Percentiles rank a stretch among this genome's conserved stretches.
These are phyloP conservation scores for Julus scanicus DNA, from an alignment of 2,888 invertebrate species.

Conservation along the genomic window DNA sequence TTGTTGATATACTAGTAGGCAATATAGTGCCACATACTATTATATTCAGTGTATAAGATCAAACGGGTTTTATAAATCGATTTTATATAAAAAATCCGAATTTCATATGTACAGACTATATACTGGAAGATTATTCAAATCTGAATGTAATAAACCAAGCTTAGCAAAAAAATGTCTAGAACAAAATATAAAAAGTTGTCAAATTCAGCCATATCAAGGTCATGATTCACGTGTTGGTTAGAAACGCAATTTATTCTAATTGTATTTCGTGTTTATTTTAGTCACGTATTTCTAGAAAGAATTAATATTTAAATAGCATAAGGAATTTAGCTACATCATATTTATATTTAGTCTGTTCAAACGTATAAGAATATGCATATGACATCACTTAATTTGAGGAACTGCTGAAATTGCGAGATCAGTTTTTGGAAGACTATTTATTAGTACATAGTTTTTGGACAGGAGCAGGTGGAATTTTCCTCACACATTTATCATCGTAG, in stretches of 20 bases:
- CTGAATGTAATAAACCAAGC: too few species aligned
- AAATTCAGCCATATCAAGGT: neutral
- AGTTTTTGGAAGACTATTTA: neutral
- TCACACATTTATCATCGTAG: neutral
- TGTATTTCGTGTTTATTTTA: neutral
- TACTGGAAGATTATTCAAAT: too few species aligned
- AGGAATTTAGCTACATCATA: too few species aligned
- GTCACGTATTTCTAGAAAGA: neutral
- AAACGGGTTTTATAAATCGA: too few species aligned
- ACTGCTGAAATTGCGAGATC: neutral
- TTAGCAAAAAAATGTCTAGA: too few species aligned
- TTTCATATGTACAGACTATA: too few species aligned
- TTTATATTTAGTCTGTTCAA: too few species aligned
- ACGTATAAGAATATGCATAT: neutral
- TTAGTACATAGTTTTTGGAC: neutral
- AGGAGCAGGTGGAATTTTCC: neutral
- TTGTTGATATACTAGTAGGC: too few species aligned
- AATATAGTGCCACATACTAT: too few species aligned
- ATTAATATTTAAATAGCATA: neutral
- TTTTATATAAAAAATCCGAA: too few species aligned
- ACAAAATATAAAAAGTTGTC: too few species aligned
- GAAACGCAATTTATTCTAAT: neutral
- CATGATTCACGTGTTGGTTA: neutral
- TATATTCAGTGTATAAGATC: too few species aligned
- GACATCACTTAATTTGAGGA: neutral